phyloP scores from a whole-genome alignment of 2,113 vertebrate species.

The Podiceps cristatus region DNA sequence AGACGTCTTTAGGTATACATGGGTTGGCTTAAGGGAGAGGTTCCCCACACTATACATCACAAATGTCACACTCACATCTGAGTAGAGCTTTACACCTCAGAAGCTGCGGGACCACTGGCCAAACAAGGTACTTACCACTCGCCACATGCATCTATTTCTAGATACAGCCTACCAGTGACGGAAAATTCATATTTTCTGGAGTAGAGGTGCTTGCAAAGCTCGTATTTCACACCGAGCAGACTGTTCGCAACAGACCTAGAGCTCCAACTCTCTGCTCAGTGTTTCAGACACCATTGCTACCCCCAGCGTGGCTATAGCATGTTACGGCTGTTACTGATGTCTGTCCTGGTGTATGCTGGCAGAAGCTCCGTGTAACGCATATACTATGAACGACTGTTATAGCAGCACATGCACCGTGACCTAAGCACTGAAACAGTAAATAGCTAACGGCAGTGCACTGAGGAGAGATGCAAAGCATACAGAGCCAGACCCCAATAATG shows the following conservation, averaged over 20 bases:
- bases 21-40: not conserved
- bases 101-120: not conserved
- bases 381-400: rapidly evolving
- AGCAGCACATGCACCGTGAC: rapidly evolving
- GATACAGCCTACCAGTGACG: not conserved
- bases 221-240: not conserved
- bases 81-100: not conserved
- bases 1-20: rapidly evolving
- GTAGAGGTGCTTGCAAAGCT: not conserved
- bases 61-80: not conserved
- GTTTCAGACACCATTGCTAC: not conserved
- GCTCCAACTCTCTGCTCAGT: not conserved
- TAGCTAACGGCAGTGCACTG: not conserved
- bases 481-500: rapidly evolving
- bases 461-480: not conserved
- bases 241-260: not conserved
- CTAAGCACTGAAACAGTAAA: not conserved
- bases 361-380: rapidly evolving
- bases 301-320: rapidly evolving
- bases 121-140: not conserved
- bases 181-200: not conserved
- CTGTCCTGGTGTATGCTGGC: not conserved
- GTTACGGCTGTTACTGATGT: not conserved
- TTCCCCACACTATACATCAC: not conserved
- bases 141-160: not conserved